Percentiles rank a stretch among this genome's conserved stretches.
Evolutionary conservation across 2,888 invertebrate species (phyloP).

Genomic region (Alsophila aescularia): DNA sequence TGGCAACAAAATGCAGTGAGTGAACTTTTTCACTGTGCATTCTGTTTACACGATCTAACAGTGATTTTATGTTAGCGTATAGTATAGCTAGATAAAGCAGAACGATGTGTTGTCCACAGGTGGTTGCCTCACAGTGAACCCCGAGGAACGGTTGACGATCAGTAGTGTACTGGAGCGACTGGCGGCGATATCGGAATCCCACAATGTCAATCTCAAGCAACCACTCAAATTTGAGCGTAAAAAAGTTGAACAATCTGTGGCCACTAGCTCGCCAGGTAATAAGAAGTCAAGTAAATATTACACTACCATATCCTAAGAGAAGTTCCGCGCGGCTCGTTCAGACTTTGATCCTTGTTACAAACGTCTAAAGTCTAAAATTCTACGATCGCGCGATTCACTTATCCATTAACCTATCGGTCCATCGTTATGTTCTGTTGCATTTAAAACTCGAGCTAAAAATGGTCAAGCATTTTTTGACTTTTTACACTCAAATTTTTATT

Average conservation of each 20-base stretch:
- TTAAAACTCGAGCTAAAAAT: constrained; percentile 81
- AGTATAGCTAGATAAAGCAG: constrained; percentile 7
- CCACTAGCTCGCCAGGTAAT: constrained; percentile 86
- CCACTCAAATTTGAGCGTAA: constrained; percentile 88
- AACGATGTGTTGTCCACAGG: constrained; percentile 72
- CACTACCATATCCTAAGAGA: constrained; percentile 84
- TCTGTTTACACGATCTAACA: too few species aligned
- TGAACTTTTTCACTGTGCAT: too few species aligned
- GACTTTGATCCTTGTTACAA: constrained; percentile 38
- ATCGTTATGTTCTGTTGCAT: constrained; percentile 78
- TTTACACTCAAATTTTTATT: constrained; percentile 84
- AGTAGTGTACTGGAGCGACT: constrained; percentile 92
- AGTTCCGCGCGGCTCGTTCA: constrained; percentile 55
- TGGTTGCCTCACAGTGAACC: constrained; percentile 93
- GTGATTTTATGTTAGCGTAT: not conserved
- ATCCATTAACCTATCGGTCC: constrained; percentile 55
- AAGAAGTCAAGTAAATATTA: constrained; percentile 86
- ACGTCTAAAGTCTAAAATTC: constrained; percentile 38
- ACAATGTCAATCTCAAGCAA: constrained; percentile 92
- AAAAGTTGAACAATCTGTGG: constrained; percentile 86
- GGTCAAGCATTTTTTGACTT: constrained; percentile 85
- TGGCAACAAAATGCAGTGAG: too few species aligned
- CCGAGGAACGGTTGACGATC: constrained; percentile 91
- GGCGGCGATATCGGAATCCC: constrained; percentile 94
- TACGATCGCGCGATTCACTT: constrained; percentile 51